Base-by-base conservation (phyloP, 2,888 invertebrate genomes). In the Rotaria macrura region DNA sequence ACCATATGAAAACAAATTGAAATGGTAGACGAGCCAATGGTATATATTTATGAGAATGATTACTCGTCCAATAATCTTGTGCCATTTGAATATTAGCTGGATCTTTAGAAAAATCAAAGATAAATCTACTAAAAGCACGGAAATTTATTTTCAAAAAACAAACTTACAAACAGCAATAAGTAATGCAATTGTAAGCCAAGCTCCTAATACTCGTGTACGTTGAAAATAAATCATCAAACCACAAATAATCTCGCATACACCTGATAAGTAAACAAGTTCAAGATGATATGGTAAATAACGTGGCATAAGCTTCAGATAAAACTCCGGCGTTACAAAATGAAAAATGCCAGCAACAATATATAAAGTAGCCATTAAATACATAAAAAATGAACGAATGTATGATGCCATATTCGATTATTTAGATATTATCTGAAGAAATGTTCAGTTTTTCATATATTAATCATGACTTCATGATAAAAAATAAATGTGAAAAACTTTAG, bases 131-230 rank as follows among this genome's bases (percentile, higher is more conserved):
- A 4, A 6, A 17, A 29, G 17, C 2, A 34, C 29, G 2, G 7
- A 20, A 17, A 49, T 14, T 3, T 4, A 1, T 49, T 49, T 65
- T 6, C 23, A 34, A 20, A 17, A 17, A 29, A 34, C 0, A 29
- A n/a, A 65, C 65, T 65, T 65, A 65, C 40, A 79, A 79, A 79
- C 43, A 79, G 79, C 79, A 43, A 79, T 79, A n/a, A 79, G 43
- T 43, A 79, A n/a, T 10, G 43, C 40, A 79, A 79, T 79, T n/a
- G 43, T 79, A 4, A 79, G 43, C 79, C 79, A 79, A 43, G 79
- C 79, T 43, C 79, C 79, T n/a, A 79, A 40, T 43, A 2, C 0
- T 43, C 9, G 79, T 43, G 79, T 79, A 38, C 25, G n/a, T 79
- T 79, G 25, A 9, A n/a, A 79, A 12, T 34, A 79, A 3, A 79